Percentiles rank a stretch among this genome's conserved stretches.
Conservation (phyloP, 2,797 vertebrate genomes). For the Cheirogaleus major region DNA sequence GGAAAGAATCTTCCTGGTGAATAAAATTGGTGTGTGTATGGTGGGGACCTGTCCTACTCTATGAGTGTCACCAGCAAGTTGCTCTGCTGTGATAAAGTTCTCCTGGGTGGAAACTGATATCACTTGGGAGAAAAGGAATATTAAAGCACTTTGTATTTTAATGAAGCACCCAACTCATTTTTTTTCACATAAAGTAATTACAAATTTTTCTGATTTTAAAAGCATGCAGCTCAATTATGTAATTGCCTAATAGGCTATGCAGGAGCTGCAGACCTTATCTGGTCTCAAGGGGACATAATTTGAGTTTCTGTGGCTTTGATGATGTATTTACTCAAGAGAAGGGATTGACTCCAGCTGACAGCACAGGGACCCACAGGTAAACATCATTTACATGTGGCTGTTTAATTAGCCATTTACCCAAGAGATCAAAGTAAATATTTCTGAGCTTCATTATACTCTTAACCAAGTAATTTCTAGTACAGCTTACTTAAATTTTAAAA, state of each 20-base stretch:
- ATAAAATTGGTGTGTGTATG: not conserved
- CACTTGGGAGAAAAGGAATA: slow-evolving; percentile 44
- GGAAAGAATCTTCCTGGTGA: not conserved
- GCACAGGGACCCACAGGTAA: slow-evolving; percentile 64
- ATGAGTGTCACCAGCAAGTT: not conserved
- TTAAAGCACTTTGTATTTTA: slow-evolving; percentile 60
- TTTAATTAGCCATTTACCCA: slow-evolving; percentile 70
- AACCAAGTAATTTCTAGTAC: slow-evolving; percentile 45
- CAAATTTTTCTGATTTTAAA: slow-evolving; percentile 73
- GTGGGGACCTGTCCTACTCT: not conserved
- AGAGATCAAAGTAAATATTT: slow-evolving; percentile 73
- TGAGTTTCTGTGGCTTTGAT: slow-evolving; percentile 47
- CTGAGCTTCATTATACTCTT: slow-evolving; percentile 36
- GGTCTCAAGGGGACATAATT: slow-evolving; percentile 55
- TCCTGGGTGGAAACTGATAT: not conserved
- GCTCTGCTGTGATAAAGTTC: not conserved
- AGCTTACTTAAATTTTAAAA: slow-evolving; percentile 69
- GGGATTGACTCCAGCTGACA: slow-evolving; percentile 60
- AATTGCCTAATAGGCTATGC: slow-evolving; percentile 48
- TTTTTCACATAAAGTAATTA: slow-evolving; percentile 59
- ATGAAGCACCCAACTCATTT: slow-evolving; percentile 51
- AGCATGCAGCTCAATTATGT: slow-evolving; percentile 70
- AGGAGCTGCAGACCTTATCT: slow-evolving; percentile 25
- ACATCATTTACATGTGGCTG: slow-evolving; percentile 55
- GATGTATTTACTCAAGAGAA: slow-evolving; percentile 67